Evolutionary conservation across 1,140 invertebrate species (phyloP).

Genomic region (Metaphire vulgaris): DNA sequence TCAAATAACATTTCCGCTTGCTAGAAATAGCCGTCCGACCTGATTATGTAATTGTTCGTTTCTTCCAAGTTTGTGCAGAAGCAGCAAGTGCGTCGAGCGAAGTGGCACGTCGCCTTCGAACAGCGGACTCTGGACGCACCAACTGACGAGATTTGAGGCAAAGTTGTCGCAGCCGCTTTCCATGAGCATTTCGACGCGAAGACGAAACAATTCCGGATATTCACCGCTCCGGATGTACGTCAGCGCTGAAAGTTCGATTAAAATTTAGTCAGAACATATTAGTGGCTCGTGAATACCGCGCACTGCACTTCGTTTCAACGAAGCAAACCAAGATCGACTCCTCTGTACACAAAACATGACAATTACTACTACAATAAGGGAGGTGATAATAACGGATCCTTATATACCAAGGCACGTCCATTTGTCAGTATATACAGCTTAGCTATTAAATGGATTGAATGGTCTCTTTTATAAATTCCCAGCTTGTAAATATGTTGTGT

Average conservation of each 20-base stretch:
- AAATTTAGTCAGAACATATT: no score
- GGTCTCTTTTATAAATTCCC: no score
- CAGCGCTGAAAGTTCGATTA: constrained; percentile 22
- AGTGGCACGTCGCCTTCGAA: constrained; percentile 22
- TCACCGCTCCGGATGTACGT: constrained; percentile 26
- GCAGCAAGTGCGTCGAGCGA: constrained; percentile 18
- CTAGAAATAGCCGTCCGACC: no score
- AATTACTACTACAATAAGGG: neutral
- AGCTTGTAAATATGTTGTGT: no score
- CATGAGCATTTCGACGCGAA: constrained; percentile 28
- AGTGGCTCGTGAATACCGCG: neutral
- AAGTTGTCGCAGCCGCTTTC: constrained; percentile 28
- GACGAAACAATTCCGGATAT: constrained; percentile 29
- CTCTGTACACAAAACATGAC: neutral
- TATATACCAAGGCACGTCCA: no score
- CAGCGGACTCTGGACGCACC: constrained; percentile 24
- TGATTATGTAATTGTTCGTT: constrained; percentile 21
- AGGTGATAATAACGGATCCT: neutral
- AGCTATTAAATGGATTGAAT: no score
- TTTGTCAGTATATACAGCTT: no score
- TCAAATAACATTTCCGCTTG: constrained; percentile 4
- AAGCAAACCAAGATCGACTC: constrained; percentile 6
- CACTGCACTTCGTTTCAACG: neutral
- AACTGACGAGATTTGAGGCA: constrained; percentile 25
- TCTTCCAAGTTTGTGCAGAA: constrained; percentile 18